Conservation (phyloP, 30 jellyfish, hydroid and myxozoan genomes). For the Cassiopea andromeda region DNA sequence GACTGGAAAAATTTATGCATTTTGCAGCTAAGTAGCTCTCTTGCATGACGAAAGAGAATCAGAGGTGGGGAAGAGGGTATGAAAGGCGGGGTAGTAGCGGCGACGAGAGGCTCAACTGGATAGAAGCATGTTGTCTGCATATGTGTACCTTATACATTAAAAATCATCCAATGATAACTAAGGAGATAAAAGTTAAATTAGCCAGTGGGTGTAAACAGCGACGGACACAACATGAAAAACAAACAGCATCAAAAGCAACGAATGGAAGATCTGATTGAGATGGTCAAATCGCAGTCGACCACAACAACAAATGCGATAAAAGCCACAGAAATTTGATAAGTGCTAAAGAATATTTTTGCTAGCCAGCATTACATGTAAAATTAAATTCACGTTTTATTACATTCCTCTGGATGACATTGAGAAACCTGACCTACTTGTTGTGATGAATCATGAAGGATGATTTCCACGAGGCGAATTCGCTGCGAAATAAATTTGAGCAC, state of each 20-base stretch:
- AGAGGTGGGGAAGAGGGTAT: background rate
- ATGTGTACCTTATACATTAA: background rate
- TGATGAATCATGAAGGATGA: background rate
- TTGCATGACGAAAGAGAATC: too few relatives aligned
- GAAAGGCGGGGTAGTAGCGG: background rate
- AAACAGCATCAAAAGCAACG: background rate
- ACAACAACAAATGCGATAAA: constrained; percentile 13
- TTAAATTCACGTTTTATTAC: background rate
- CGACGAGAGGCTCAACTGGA: too few relatives aligned
- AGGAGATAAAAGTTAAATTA: background rate
- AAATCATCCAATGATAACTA: background rate
- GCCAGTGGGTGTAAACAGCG: background rate
- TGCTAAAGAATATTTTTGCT: background rate
- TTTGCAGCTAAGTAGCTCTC: too few relatives aligned
- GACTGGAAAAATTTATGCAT: too few relatives aligned
- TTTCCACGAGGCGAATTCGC: too few relatives aligned
- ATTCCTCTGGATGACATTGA: background rate
- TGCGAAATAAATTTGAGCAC: too few relatives aligned
- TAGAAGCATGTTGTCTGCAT: background rate
- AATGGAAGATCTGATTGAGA: background rate
- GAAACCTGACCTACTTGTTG: constrained; percentile 12
- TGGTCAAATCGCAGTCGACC: background rate
- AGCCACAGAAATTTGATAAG: background rate
- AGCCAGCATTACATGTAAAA: background rate
- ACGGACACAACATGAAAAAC: background rate